Evolutionary conservation across 1,140 invertebrate species (phyloP).

Genomic region (Cherax destructor): DNA sequence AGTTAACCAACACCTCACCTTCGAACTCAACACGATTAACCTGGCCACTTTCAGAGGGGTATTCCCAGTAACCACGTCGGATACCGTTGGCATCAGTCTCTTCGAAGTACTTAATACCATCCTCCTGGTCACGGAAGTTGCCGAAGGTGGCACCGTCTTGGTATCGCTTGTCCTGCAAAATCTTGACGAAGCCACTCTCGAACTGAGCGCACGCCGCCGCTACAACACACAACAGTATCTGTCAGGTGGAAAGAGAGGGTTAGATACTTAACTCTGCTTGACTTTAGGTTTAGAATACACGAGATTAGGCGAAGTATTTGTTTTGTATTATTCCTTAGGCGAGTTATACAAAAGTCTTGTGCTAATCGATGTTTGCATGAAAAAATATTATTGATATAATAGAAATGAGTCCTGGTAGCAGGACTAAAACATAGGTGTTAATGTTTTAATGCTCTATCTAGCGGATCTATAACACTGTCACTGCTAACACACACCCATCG

Average conservation of each 20-base stretch:
- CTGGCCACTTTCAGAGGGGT: slow-evolving; percentile 33
- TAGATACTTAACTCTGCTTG: neutral
- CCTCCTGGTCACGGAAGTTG: slow-evolving; percentile 70
- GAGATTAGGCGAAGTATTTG: too few relatives aligned
- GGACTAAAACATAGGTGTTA: too few relatives aligned
- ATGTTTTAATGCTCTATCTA: too few relatives aligned
- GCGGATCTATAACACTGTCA: too few relatives aligned
- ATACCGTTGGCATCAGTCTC: slow-evolving; percentile 62
- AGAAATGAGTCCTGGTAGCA: too few relatives aligned
- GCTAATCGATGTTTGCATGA: too few relatives aligned
- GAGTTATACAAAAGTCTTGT: too few relatives aligned
- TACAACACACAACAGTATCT: slow-evolving; percentile 52
- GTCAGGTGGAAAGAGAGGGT: neutral
- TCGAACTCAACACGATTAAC: slow-evolving; percentile 64
- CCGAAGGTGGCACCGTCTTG: slow-evolving; percentile 68
- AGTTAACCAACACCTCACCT: slow-evolving; percentile 23
- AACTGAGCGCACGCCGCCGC: slow-evolving; percentile 42
- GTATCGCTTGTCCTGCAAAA: slow-evolving; percentile 70
- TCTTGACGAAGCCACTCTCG: slow-evolving; percentile 67
- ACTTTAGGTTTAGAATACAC: too few relatives aligned
- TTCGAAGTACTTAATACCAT: slow-evolving; percentile 70
- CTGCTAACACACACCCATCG: too few relatives aligned
- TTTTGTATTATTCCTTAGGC: too few relatives aligned
- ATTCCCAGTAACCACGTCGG: slow-evolving; percentile 69
- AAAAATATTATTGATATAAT: too few relatives aligned